Evolutionary conservation across 1,140 invertebrate species (phyloP), one percentile per base, ranked within the genome.

Genomic region (Hestina assimilis): DNA sequence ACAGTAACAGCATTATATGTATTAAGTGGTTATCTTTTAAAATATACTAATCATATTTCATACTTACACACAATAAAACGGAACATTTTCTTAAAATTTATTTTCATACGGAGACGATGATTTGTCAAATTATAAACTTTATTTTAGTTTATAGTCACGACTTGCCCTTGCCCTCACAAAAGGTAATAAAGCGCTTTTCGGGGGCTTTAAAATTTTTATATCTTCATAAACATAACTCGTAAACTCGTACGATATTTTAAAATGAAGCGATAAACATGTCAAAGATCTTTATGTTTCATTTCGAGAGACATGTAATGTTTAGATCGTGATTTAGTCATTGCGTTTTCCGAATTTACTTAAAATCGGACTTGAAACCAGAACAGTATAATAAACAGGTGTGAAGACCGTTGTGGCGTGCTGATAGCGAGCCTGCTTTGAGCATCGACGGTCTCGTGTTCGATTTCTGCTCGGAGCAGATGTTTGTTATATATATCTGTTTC

Each of bases 41-140:
- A 15, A 35, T 15, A 8, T 15, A 17, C 15, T 14, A 11, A 3
- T 4, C 6, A 35, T 35, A 35, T 7, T 35, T 35, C 12, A n/a
- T 15, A 15, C 31, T 35, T 35, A 35, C 9, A 15, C 31, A 17
- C 31, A 35, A 15, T 14, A 35, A 17, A 35, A 35, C 6, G 4
- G 15, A n/a, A 1, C n/a, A 9, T 15, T 3, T 17, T 6, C 15
- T 35, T 35, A 12, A 15, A 15, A 8, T 35, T 35, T 15, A 35
- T 35, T 35, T 35, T 15, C 31, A 14, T 4, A 28, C 8, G 9
- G 31, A 6, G 8, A 8, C 40, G 28, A 41, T 46, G 33, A 47
- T 47, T 47, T 47, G 28, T 33, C 28, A 47, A 41, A 20, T 41
- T 33, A 47, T 47, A 33, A 33, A 24, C 11, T 31, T 33, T 20